Evolutionary conservation across 2,797 vertebrate species (phyloP), one percentile per base, ranked within the genome.

Genomic region (Cryptoprocta ferox): DNA sequence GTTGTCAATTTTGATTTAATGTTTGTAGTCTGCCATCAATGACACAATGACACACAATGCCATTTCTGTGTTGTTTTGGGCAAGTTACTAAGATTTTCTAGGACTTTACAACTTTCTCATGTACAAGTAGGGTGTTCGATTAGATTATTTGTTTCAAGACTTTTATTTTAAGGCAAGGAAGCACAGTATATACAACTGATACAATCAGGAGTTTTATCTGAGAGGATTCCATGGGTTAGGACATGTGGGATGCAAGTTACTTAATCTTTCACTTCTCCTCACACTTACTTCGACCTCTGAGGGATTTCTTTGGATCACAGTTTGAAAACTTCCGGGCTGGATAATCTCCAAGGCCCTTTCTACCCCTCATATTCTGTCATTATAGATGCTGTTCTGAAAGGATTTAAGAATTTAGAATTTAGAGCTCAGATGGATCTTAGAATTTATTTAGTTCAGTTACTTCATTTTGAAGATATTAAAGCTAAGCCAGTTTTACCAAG

Each of bases 391-490:
- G 19, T 94, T 91, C 18, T 65, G 16, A 39, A 89, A 16, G 6
- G 10, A 80, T n/a, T 73, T 90, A 66, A 61, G 30, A 35, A 91
- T 81, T 68, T 71, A 76, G 66, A 91, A 82, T 93, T 95, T 79
- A 91, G 35, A 90, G 9, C 5, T 78, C 26, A 50, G n/a, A 35
- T 6, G 13, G 30, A 35, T 21, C 28, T 86, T 79, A 53, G 9
- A 81, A 45, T 53, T 71, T 89, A 84, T 63, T 87, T 85, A 48
- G 10, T 30, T 59, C 32, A 59, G 9, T 59, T 63, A 32, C 28
- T 3, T 95, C 13, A 82, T 83, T 81, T 90, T 92, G 75, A 89
- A 91, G 39, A 73, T 70, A 56, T n/a, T 78, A 82, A 94, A 95
- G 90, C 26, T 71, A 66, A 94, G 3, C 4, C 28, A 91, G 80